These are phyloP conservation scores for Diabrotica virgifera DNA, from an alignment of 1,140 invertebrate genomes.

Conservation along the genomic window DNA sequence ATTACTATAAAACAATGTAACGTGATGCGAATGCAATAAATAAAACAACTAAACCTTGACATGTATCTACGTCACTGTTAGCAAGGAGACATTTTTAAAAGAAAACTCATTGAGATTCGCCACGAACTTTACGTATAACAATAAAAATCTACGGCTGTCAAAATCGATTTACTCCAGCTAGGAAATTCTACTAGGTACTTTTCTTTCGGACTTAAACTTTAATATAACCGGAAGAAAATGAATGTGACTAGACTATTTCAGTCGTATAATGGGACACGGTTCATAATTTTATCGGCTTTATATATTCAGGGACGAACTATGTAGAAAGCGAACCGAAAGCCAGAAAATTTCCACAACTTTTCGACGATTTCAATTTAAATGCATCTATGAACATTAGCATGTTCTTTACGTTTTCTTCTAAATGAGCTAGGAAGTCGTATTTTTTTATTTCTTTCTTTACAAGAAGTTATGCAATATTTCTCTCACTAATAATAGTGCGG, in stretches of 20 bases:
- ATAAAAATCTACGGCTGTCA: constrained; percentile 39
- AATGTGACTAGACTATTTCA: constrained; percentile 2
- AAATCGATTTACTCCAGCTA: constrained; percentile 35
- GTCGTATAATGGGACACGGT: constrained; percentile 19
- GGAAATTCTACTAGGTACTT: background rate
- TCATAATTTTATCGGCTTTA: constrained; percentile 22
- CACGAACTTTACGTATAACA: constrained; percentile 38
- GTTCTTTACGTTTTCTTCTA: no score
- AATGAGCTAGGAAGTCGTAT: no score
- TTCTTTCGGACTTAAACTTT: background rate
- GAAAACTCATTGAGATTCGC: constrained; percentile 36
- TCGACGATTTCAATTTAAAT: no score
- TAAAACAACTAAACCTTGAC: no score
- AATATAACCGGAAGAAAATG: constrained; percentile 17
- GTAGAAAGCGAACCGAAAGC: no score
- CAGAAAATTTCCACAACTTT: no score
- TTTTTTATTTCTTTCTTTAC: no score
- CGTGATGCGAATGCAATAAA: no score
- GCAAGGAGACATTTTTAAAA: background rate
- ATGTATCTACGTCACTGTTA: background rate
- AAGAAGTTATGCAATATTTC: no score
- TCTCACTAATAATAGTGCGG: no score
- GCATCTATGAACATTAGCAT: no score
- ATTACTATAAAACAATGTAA: no score
- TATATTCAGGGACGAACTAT: constrained; percentile 28